phyloP scores from a whole-genome alignment of 2,888 invertebrate genomes.

The Carabus problematicus region DNA sequence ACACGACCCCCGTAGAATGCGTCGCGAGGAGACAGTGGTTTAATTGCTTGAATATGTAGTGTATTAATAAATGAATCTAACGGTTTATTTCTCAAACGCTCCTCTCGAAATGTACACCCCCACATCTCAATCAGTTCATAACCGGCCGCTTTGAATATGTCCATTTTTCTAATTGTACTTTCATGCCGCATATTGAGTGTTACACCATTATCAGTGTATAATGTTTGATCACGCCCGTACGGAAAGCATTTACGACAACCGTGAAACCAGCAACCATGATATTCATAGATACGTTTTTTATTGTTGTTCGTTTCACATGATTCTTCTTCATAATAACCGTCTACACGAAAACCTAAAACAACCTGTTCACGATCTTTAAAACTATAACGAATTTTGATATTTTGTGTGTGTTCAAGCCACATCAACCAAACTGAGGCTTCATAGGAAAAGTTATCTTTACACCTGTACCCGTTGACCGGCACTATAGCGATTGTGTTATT shows the following conservation, averaged over 20 bases:
- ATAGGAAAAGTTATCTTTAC: conserved; percentile 1
- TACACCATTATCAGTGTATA: conserved; percentile 27
- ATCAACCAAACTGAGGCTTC: background rate
- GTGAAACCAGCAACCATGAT: conserved; percentile 7
- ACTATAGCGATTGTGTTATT: background rate
- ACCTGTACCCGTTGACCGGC: background rate
- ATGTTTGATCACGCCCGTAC: conserved; percentile 38
- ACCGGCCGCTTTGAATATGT: background rate
- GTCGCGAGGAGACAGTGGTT: conserved; percentile 9
- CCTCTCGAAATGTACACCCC: background rate
- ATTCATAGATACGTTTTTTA: no score
- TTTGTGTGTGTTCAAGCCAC: background rate
- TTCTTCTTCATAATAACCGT: no score
- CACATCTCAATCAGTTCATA: conserved; percentile 9
- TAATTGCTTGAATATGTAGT: conserved; percentile 1
- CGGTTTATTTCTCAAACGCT: background rate
- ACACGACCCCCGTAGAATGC: conserved; percentile 16
- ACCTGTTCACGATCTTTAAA: no score
- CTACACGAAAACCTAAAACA: no score
- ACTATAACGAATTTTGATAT: no score
- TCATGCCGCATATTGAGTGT: conserved; percentile 3
- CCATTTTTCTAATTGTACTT: conserved; percentile 13
- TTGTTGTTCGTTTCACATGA: no score
- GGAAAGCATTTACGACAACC: conserved; percentile 2
- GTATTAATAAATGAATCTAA: conserved; percentile 5